A percentile compares a stretch with the other conserved stretches of the same genome.
Conservation (phyloP, 2,113 vertebrate genomes). For the Dipodomys merriami region DNA sequence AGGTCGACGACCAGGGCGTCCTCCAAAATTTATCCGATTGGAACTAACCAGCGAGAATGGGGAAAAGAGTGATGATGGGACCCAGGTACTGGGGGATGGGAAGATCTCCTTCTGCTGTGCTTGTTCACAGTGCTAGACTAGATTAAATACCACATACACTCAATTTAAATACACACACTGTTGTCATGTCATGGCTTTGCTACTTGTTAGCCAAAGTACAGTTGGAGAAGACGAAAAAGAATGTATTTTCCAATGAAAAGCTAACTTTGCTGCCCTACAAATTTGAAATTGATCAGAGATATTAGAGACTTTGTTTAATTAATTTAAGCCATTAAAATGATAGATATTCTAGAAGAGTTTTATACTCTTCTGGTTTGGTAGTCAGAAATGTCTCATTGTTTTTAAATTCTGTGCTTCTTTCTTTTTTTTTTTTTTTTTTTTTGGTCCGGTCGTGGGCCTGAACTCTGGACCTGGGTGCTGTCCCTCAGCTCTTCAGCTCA, state of each 20-base stretch:
- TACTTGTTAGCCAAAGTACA: background rate
- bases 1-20: constrained; percentile 93
- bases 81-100: constrained; percentile 82
- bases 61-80: constrained; percentile 88
- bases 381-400: background rate
- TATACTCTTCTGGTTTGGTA: background rate
- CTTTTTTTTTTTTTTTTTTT: too few species aligned
- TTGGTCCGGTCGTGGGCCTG: too few species aligned
- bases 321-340: constrained; percentile 26
- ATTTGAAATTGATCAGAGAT: constrained; percentile 25
- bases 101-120: too few species aligned
- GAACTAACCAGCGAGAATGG: constrained; percentile 89
- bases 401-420: background rate
- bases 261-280: background rate
- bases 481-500: too few species aligned
- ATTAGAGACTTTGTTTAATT: constrained; percentile 9
- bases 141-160: background rate
- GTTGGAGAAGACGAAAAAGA: background rate
- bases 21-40: constrained; percentile 95
- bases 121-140: background rate
- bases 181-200: background rate
- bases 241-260: background rate
- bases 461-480: too few species aligned
- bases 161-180: too few species aligned
- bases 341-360: background rate